Evolutionary conservation across 2,797 vertebrate species (phyloP).

Genomic region (Etheostoma perlongum): DNA sequence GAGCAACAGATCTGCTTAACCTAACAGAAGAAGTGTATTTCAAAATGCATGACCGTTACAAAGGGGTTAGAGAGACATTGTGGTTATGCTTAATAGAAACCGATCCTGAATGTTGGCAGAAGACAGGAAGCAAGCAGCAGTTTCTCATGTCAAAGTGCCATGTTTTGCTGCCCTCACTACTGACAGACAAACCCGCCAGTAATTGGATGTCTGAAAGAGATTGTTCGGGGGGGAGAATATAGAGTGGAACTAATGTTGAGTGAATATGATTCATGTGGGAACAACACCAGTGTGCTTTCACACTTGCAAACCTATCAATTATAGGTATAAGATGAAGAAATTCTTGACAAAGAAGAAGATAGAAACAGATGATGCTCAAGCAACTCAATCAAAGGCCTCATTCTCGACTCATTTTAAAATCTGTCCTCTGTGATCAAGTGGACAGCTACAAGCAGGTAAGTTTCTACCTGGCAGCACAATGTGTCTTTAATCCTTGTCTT

Average conservation of each 20-base stretch:
- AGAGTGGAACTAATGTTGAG: not conserved
- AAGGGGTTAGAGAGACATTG: not conserved
- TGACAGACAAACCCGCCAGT: not conserved
- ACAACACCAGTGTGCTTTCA: not conserved
- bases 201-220: not conserved
- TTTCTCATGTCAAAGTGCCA: not conserved
- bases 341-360: not conserved
- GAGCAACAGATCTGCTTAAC: not conserved
- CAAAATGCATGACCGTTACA: not conserved
- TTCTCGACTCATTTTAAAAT: too few species aligned
- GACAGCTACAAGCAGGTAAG: too few species aligned
- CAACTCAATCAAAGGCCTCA: not conserved
- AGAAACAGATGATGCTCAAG: not conserved
- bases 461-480: too few species aligned
- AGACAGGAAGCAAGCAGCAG: not conserved
- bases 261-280: not conserved
- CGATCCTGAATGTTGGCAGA: not conserved
- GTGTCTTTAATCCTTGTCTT: too few species aligned
- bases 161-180: not conserved
- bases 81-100: not conserved
- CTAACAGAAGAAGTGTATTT: not conserved
- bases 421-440: too few species aligned
- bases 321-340: not conserved
- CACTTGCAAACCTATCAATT: not conserved
- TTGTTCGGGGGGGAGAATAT: not conserved